Evolutionary conservation across 2,797 vertebrate genomes (phyloP), one percentile per base, ranked within the genome.

Genomic region (Nannoperca australis): DNA sequence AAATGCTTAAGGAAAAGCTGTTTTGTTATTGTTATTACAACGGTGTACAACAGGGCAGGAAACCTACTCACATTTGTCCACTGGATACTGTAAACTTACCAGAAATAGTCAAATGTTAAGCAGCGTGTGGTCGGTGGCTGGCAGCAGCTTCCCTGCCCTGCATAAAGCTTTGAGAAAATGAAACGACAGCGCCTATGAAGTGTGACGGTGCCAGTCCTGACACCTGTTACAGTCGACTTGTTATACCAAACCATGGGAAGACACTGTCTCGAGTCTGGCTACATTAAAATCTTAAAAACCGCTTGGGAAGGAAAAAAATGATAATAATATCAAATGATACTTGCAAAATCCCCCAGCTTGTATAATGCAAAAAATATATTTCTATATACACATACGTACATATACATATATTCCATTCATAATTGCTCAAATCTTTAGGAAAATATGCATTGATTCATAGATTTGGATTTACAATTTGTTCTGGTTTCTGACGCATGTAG

Each of bases 331-430:
- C 91, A 93, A 95, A 93, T 90, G 86, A 93, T 92, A 93, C 88
- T 93, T 92, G 90, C 87, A 94, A 93, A 94, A 87, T 71, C 89
- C 91, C 94, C 92, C 91, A 91, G 84, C 91, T 92, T 92, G 93
- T 93, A 93, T 94, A 93, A 94, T 94, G 94, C 93, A 95, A 95
- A 95, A 95, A 94, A 95, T 95, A 95, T 94, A 95, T 95, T 94
- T 95, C 93, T 95, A 95, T 95, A 91, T 94, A 95, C 93, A 95
- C 88, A 93, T 93, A 95, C 88, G 85, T 95, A 94, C 93, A 94
- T 93, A 92, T 94, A 94, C 94, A 94, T 94, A 94, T 93, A 93
- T 91, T 93, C 93, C 91, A 95, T 94, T 93, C 92, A 93, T 93
- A 93, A 90, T 94, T 93, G 91, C 91, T 93, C 90, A 93, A 89